These are phyloP conservation scores for Trididemnum miniatum DNA, from an alignment of 23 tunicate genomes.

Conservation along the genomic window DNA sequence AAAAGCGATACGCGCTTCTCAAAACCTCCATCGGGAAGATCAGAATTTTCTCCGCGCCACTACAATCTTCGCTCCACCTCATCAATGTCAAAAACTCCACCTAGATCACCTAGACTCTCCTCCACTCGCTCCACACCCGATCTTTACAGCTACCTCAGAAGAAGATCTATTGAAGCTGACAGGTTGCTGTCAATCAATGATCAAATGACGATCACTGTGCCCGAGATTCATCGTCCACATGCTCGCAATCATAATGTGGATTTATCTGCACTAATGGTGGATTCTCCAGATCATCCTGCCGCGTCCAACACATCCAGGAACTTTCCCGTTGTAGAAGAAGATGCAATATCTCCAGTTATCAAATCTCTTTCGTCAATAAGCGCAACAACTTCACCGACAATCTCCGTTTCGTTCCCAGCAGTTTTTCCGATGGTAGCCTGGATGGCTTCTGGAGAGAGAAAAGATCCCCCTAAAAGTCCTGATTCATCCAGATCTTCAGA, in stretches of 20 bases:
- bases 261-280: slow-evolving; percentile 28
- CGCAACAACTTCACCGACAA: slow-evolving; percentile 12
- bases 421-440: slow-evolving; percentile 21
- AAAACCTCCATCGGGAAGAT: slow-evolving; percentile 57
- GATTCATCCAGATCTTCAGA: slow-evolving; percentile 24
- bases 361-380: slow-evolving; percentile 6
- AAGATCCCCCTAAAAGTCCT: not conserved
- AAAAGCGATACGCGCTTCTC: slow-evolving; percentile 25
- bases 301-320: slow-evolving; percentile 54
- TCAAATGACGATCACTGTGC: not conserved
- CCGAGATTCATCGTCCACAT: not conserved
- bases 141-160: not conserved
- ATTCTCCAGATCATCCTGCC: slow-evolving; percentile 66
- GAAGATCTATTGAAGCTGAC: not conserved
- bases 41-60: not conserved
- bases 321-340: slow-evolving; percentile 60
- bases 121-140: slow-evolving; percentile 28
- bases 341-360: slow-evolving; percentile 32
- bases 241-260: too few species aligned
- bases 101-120: slow-evolving; percentile 15
- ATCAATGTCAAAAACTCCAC: not conserved
- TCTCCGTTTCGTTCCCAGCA: slow-evolving; percentile 8
- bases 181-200: not conserved
- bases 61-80: slow-evolving; percentile 6
- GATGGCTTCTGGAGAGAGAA: not conserved